Evolutionary conservation across 2,113 vertebrate genomes (phyloP), one percentile per base, ranked within the genome.

Genomic region (Himantopus leucocephalus): DNA sequence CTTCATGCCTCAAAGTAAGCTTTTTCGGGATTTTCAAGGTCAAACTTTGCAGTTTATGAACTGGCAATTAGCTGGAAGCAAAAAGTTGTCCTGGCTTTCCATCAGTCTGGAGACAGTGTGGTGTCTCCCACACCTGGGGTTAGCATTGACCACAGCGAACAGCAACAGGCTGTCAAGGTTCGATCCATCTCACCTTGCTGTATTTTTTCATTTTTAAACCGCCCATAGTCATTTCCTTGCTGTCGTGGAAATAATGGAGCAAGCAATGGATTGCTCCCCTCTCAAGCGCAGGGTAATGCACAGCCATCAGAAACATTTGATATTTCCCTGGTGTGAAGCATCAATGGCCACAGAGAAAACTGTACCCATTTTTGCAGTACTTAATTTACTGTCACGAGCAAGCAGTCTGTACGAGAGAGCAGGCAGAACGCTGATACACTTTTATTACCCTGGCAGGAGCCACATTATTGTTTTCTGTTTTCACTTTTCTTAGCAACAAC

Each of bases 321-420:
- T 96, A 74, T 94, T 95, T 88, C 92, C 79, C 83, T 84, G 83
- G 92, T 94, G 89, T 71, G 94, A 96, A 91, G 93, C 94, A 73
- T 83, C 94, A 83, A 23, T 47, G 83, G 83, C 79, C 93, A 92
- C 91, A 64, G 72, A 93, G 92, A 77, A 88, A 94, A 73, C 89
- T 27, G 37, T 58, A 14, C 63, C 94, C 88, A 81, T 96, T 95
- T 94, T 55, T 89, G 92, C 89, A 84, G 91, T 66, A 50, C 63
- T 89, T 94, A 86, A 96, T 96, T 96, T 96, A 91, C 93, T 91
- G 92, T 94, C 95, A 86, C 12, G 1, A 95, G 75, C 88, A 73
- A 86, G 75, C 1, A 4, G 88, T 83, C 63, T 45, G 63, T 80
- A 8, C 0, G 3, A 70, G 85, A 56, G 73, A 81, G 74, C 76